Evolutionary conservation across 2,888 invertebrate genomes (phyloP).

Genomic region (Synergus laeviventris): DNA sequence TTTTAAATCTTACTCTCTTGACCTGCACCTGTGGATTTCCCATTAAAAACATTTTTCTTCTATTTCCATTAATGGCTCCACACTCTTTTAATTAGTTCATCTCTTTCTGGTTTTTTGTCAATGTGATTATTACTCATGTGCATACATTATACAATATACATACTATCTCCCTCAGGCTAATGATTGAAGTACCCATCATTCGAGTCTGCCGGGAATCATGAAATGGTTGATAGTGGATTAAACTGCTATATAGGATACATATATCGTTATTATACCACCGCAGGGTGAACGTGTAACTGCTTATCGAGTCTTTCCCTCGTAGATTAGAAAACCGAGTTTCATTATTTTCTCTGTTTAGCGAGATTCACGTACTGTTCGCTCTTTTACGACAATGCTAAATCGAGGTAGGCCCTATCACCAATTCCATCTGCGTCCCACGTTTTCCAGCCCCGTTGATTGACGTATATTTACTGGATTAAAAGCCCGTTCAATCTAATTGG

Average conservation of each 20-base stretch:
- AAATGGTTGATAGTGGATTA: constrained; percentile 13
- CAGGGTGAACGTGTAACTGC: constrained; percentile 16
- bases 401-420: constrained; percentile 30
- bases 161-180: neutral
- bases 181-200: constrained; percentile 20
- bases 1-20: neutral
- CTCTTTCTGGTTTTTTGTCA: neutral
- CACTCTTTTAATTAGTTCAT: neutral
- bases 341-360: constrained; percentile 14
- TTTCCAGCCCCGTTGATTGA: constrained; percentile 12
- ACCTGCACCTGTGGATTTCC: neutral
- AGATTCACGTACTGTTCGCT: constrained; percentile 33
- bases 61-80: neutral
- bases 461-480: constrained; percentile 5
- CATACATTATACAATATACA: neutral
- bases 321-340: constrained; percentile 22
- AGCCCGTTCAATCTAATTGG: neutral
- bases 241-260: neutral
- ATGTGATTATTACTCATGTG: neutral
- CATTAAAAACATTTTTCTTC: neutral
- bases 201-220: neutral
- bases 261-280: neutral
- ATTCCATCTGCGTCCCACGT: constrained; percentile 12
- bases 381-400: constrained; percentile 35
- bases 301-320: constrained; percentile 11